Evolutionary conservation across 2,797 vertebrate species (phyloP), one percentile per base, ranked within the genome.

Genomic region (Neoniphon sammara): DNA sequence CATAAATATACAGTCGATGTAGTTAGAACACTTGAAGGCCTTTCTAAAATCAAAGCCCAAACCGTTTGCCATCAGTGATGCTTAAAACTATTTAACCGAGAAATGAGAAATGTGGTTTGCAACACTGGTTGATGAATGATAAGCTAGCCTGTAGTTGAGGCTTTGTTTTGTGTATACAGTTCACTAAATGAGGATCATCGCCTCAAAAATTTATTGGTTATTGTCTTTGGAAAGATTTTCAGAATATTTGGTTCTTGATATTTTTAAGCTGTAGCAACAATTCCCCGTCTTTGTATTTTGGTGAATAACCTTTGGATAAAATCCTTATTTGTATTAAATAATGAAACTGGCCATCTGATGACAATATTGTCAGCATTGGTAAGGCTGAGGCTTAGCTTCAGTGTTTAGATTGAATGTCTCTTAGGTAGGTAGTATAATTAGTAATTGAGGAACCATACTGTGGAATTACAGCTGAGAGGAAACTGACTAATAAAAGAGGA

Each of bases 1-100:
- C 66, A 83, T 85, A 88, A 81, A 87, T 86, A 89, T 74, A 87
- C 79, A 73, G 61, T 86, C 87, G 74, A 85, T 78, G 83, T 62
- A 64, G 76, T 79, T 74, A 74, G 14, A 60, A 54, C 58, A 50
- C 36, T 49, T 36, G 44, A 72, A 79, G 85, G 78, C 77, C 53
- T 79, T 84, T 72, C 69, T 56, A 70, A 74, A 87, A 78, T 85
- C 76, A 85, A 84, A 85, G 71, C 67, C 70, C 30, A 55, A 76
- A 63, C 56, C 50, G 23, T 71, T 78, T 73, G 27, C 47, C 57
- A 5, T 66, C 55, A 64, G 75, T 47, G 54, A 73, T 70, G 59
- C 53, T 73, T 52, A 52, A 30, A 31, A 67, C 46, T 70, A 42
- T 67, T 74, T 31, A 70, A 67, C 63, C 66, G 44, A 76, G 27